Evolutionary conservation across 2,888 invertebrate genomes (phyloP).

Genomic region (Coleophora deauratella): DNA sequence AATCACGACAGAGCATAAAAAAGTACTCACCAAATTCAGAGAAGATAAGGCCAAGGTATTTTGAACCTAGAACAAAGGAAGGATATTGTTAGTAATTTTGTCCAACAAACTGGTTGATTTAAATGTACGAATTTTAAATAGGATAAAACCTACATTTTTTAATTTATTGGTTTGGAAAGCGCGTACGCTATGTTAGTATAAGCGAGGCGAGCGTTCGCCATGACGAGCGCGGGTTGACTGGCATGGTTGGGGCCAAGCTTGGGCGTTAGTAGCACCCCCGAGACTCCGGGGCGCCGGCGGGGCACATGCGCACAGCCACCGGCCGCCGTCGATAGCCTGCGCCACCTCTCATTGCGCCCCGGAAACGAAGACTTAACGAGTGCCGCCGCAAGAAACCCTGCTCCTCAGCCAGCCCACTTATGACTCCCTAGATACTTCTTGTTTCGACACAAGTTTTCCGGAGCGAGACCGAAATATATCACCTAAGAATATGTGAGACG

Average conservation of each 20-base stretch:
- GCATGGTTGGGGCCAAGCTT: constrained; percentile 43
- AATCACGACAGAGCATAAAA: constrained; percentile 13
- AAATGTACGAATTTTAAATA: no score
- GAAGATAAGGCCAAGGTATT: constrained; percentile 31
- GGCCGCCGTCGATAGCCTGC: constrained; percentile 62
- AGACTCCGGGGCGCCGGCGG: constrained; percentile 63
- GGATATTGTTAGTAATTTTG: constrained; percentile 25
- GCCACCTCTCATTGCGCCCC: constrained; percentile 62
- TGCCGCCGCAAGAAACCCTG: constrained; percentile 56
- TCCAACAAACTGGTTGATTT: constrained; percentile 1
- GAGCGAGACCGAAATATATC: no score
- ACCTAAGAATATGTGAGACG: no score
- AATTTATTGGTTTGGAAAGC: constrained; percentile 21
- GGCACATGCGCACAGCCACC: constrained; percentile 56
- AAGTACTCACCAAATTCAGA: constrained; percentile 42
- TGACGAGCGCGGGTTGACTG: constrained; percentile 52
- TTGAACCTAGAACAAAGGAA: constrained; percentile 51
- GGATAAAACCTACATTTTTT: constrained; percentile 34
- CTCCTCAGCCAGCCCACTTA: constrained; percentile 19
- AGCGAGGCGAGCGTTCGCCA: constrained; percentile 34
- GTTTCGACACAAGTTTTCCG: background rate
- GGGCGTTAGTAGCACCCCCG: constrained; percentile 54
- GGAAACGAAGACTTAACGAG: constrained; percentile 66
- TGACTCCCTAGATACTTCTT: background rate
- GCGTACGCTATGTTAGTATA: constrained; percentile 26